phyloP scores from a whole-genome alignment of 2,113 vertebrate genomes.

The Oreocharis arfaki region DNA sequence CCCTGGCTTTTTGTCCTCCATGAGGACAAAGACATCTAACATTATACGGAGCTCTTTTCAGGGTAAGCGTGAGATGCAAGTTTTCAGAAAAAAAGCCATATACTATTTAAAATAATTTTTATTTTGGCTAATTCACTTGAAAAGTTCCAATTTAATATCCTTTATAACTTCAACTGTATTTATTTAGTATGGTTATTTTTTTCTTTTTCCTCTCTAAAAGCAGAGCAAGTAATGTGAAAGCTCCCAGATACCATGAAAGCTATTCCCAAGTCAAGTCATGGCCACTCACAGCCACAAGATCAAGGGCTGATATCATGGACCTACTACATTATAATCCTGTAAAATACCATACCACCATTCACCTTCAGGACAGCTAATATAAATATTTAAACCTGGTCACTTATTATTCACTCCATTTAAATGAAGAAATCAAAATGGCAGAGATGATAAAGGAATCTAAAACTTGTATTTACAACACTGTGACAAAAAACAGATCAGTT shows the following conservation, averaged over 20 bases:
- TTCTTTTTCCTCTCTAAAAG: background rate
- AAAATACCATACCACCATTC: background rate
- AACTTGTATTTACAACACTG: background rate
- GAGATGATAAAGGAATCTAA: background rate
- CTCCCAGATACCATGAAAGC: background rate
- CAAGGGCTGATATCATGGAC: background rate
- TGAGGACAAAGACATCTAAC: background rate
- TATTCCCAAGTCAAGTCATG: background rate
- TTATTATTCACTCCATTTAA: background rate
- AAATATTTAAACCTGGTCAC: background rate
- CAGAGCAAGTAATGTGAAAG: background rate
- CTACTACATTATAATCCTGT: background rate
- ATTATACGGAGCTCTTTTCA: background rate
- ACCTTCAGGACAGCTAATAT: background rate
- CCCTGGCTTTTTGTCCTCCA: background rate
- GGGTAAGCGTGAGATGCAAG: background rate
- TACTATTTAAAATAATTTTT: background rate
- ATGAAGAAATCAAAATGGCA: background rate
- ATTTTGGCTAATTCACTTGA: background rate
- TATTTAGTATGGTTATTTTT: background rate
- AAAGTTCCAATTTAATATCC: background rate
- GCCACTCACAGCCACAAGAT: background rate
- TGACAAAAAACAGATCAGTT: background rate
- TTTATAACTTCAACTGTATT: background rate
- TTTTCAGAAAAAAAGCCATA: background rate